A percentile compares a stretch with the other conserved stretches of the same genome.
Conservation (phyloP, 2,113 vertebrate genomes). For the Capra hircus region DNA sequence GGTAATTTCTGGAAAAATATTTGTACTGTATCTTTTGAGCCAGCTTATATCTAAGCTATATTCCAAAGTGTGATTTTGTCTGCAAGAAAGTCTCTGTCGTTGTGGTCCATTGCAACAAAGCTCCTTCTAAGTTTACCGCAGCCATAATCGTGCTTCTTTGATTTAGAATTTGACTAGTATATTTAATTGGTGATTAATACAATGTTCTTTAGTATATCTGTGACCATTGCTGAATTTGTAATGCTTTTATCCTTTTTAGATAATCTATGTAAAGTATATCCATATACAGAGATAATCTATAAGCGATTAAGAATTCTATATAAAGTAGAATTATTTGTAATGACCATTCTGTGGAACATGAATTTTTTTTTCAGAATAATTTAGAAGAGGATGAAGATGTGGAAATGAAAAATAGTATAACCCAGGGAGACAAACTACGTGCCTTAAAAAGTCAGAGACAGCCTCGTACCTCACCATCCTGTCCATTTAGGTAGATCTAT, state of each 20-base stretch:
- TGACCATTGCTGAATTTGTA: neutral
- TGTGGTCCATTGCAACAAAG: neutral
- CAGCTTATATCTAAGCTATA: neutral
- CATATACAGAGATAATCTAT: neutral
- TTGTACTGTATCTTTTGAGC: neutral
- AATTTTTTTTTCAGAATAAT: slow-evolving; percentile 79
- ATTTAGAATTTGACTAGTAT: neutral
- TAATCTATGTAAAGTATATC: neutral
- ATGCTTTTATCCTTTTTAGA: neutral
- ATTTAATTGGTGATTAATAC: neutral
- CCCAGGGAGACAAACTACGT: slow-evolving; percentile 97
- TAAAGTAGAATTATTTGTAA: neutral
- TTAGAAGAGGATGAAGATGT: slow-evolving; percentile 77
- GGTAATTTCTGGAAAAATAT: neutral
- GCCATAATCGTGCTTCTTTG: neutral
- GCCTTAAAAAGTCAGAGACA: slow-evolving; percentile 92
- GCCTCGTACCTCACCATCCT: slow-evolving; percentile 82
- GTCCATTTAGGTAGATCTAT: slow-evolving; percentile 82
- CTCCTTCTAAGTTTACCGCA: neutral
- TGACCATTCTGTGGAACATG: neutral
- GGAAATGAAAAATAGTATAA: slow-evolving; percentile 80
- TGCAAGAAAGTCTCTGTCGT: neutral
- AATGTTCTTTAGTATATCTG: neutral
- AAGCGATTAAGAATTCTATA: neutral
- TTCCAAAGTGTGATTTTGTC: neutral